phyloP scores from a whole-genome alignment of 2,113 vertebrate genomes.

The Etheostoma spectabile region DNA sequence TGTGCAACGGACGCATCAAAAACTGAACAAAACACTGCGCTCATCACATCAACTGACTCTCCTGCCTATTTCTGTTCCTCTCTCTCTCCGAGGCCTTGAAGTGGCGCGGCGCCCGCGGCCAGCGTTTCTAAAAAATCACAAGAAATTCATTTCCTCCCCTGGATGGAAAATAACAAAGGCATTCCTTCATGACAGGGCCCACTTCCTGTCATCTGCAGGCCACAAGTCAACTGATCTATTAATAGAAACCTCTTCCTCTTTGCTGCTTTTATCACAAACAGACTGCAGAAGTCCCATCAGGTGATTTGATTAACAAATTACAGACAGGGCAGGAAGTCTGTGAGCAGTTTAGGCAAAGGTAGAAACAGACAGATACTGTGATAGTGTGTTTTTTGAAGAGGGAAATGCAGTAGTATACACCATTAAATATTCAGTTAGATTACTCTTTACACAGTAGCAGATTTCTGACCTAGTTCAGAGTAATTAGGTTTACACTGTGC shows the following conservation, averaged over 20 bases:
- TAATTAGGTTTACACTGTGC: slow-evolving; percentile 83
- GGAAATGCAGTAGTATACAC: slow-evolving; percentile 37
- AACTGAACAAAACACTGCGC: not conserved
- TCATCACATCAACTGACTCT: slow-evolving; percentile 80
- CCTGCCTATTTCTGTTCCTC: slow-evolving; percentile 19
- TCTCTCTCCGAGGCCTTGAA: slow-evolving; percentile 31
- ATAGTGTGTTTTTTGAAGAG: slow-evolving; percentile 12
- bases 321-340: slow-evolving; percentile 67
- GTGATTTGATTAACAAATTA: slow-evolving; percentile 90
- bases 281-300: slow-evolving; percentile 89
- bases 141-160: slow-evolving; percentile 93
- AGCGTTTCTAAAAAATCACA: slow-evolving; percentile 85
- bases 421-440: slow-evolving; percentile 83
- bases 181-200: slow-evolving; percentile 87
- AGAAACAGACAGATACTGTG: not conserved
- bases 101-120: slow-evolving; percentile 48
- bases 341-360: slow-evolving; percentile 49
- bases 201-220: slow-evolving; percentile 96
- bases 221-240: slow-evolving; percentile 88
- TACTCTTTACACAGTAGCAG: slow-evolving; percentile 71
- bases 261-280: slow-evolving; percentile 83
- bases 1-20: slow-evolving; percentile 2
- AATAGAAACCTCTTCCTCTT: slow-evolving; percentile 68
- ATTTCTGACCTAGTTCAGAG: slow-evolving; percentile 83
- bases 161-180: slow-evolving; percentile 86